Conservation (phyloP, 2,797 vertebrate species). For the Lepidocolaptes lacrymiger region DNA sequence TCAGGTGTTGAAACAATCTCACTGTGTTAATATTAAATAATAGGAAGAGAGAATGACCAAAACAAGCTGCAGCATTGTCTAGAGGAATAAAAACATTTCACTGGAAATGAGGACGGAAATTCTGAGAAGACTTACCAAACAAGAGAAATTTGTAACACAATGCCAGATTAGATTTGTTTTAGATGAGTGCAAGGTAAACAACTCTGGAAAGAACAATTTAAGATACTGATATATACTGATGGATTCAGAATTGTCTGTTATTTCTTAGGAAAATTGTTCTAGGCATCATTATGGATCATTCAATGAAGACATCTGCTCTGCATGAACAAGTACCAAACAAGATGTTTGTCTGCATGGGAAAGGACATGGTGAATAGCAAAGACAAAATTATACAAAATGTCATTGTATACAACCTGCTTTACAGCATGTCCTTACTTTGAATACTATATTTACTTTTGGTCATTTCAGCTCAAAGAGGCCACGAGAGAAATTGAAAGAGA, state of each 20-base stretch:
- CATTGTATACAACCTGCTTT: background rate
- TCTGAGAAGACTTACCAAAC: background rate
- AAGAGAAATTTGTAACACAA: background rate
- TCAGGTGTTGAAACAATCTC: background rate
- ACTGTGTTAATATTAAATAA: background rate
- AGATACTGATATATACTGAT: background rate
- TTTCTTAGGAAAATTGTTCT: constrained; percentile 9
- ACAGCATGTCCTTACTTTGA: background rate
- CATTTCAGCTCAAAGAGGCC: background rate
- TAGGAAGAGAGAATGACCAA: background rate
- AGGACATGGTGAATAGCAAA: background rate
- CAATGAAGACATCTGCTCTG: constrained; percentile 19
- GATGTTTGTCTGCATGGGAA: background rate
- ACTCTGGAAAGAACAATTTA: constrained; percentile 30
- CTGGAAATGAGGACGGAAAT: background rate
- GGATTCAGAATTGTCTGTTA: constrained; percentile 39
- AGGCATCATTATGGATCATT: constrained; percentile 25
- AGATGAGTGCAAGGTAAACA: constrained; percentile 21
- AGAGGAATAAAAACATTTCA: background rate
- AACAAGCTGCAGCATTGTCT: background rate
- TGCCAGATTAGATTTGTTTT: constrained; percentile 24
- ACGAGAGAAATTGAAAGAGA: background rate
- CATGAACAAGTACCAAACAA: background rate
- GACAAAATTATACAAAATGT: background rate
- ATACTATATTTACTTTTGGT: background rate